Evolutionary conservation across 2,888 invertebrate genomes (phyloP).

Genomic region (Diarsia mendica): DNA sequence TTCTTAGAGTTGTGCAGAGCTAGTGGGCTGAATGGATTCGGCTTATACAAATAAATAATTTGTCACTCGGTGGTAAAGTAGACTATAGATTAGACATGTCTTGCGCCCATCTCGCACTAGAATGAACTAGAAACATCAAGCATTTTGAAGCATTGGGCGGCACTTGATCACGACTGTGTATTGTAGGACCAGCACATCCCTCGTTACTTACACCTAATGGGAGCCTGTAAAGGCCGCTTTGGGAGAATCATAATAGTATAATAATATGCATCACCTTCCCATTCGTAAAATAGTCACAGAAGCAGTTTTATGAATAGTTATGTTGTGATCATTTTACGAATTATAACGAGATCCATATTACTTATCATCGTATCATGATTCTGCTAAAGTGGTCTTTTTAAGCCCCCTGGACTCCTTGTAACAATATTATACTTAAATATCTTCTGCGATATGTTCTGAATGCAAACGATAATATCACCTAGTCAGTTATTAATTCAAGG

Average conservation of each 20-base stretch:
- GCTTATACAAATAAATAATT: conserved; percentile 81
- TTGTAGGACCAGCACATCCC: conserved; percentile 68
- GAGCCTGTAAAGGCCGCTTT: not conserved
- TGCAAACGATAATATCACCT: conserved; percentile 78
- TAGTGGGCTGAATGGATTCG: conserved; percentile 83
- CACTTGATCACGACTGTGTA: conserved; percentile 57
- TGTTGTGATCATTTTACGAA: not conserved
- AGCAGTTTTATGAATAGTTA: not conserved
- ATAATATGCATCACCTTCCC: not conserved
- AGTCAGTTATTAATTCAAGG: conserved; percentile 60
- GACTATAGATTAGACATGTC: conserved; percentile 68
- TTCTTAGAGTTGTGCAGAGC: conserved; percentile 85
- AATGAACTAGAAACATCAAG: conserved; percentile 66
- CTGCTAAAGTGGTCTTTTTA: not conserved
- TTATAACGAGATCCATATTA: not conserved
- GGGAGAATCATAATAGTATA: not conserved
- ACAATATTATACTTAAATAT: conserved; percentile 53
- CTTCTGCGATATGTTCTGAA: conserved; percentile 84
- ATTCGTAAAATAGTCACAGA: not conserved
- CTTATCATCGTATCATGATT: not conserved
- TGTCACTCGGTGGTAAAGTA: conserved; percentile 82
- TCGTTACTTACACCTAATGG: conserved; percentile 42
- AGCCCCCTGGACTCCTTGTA: conserved; percentile 39
- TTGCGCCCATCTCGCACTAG: conserved; percentile 69
- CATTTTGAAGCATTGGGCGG: conserved; percentile 79